These are phyloP conservation scores for Ephialtes manifestator DNA, from an alignment of 2,888 invertebrate species.

Conservation along the genomic window DNA sequence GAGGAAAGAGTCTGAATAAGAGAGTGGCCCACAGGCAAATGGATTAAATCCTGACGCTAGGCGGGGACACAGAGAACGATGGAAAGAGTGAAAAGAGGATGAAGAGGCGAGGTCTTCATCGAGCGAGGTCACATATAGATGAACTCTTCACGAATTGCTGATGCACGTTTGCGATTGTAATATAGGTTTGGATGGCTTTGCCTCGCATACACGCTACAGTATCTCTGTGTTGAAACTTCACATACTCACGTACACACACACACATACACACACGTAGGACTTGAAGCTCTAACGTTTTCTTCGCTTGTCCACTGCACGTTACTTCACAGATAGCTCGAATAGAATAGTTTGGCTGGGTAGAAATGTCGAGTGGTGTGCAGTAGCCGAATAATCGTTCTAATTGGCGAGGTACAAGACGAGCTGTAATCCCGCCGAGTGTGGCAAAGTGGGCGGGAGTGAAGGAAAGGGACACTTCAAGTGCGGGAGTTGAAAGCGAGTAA, in stretches of 20 bases:
- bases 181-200: not conserved
- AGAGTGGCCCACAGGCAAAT: constrained; percentile 20
- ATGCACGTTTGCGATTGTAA: constrained; percentile 28
- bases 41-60: constrained; percentile 27
- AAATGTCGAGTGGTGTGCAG: constrained; percentile 41
- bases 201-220: not conserved
- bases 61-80: not conserved
- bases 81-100: constrained; percentile 22
- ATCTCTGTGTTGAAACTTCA: not conserved
- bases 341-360: constrained; percentile 22
- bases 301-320: not conserved
- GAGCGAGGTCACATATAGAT: constrained; percentile 17
- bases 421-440: constrained; percentile 19
- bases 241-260: not conserved
- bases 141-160: constrained; percentile 11
- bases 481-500: constrained; percentile 41
- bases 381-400: constrained; percentile 65
- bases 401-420: constrained; percentile 52
- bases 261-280: not conserved
- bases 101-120: constrained; percentile 32
- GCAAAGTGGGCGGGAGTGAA: constrained; percentile 25
- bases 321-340: not conserved
- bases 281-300: constrained; percentile 4
- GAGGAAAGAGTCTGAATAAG: constrained; percentile 14
- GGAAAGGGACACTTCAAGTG: constrained; percentile 13